These are phyloP conservation scores for Oenanthe melanoleuca DNA, from an alignment of 2,113 vertebrate species.

Conservation along the genomic window DNA sequence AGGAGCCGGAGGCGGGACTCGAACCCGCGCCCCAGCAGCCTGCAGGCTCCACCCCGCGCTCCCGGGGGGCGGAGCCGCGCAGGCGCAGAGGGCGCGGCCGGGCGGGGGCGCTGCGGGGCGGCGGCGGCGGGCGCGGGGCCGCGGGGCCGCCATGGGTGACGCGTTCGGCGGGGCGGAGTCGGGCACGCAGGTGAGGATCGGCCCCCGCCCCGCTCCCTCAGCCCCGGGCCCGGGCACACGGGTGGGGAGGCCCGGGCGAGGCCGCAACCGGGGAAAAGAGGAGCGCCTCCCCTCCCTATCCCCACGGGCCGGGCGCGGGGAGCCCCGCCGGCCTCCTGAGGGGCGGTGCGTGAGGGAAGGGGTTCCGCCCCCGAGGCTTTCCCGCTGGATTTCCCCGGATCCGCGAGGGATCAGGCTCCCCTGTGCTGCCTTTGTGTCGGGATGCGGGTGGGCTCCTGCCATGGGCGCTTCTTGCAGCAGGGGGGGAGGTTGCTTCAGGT, in stretches of 20 bases:
- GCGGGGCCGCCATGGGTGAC: too few species aligned
- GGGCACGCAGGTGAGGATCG: constrained; percentile 75
- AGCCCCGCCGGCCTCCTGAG: not conserved
- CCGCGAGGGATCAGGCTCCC: rapidly evolving
- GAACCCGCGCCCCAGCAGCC: rapidly evolving
- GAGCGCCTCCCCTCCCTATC: not conserved
- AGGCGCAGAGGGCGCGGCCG: not conserved
- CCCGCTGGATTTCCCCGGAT: not conserved
- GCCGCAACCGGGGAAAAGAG: not conserved
- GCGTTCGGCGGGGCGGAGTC: too few species aligned
- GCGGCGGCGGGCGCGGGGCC: too few species aligned
- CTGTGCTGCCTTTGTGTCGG: not conserved
- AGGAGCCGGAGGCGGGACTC: not conserved
- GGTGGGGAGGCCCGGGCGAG: not conserved
- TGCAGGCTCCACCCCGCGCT: rapidly evolving
- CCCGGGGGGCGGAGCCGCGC: not conserved
- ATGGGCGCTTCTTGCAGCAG: not conserved
- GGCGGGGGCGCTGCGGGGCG: not conserved
- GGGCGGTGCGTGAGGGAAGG: not conserved
- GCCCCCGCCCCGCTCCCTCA: not conserved
- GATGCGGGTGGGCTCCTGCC: not conserved
- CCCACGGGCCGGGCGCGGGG: too few species aligned
- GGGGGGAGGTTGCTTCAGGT: not conserved
- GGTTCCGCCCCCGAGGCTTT: not conserved
- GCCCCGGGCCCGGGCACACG: not conserved